Evolutionary conservation across 1,140 invertebrate species (phyloP), one percentile per base, ranked within the genome.

Genomic region (Trichonephila clavata): DNA sequence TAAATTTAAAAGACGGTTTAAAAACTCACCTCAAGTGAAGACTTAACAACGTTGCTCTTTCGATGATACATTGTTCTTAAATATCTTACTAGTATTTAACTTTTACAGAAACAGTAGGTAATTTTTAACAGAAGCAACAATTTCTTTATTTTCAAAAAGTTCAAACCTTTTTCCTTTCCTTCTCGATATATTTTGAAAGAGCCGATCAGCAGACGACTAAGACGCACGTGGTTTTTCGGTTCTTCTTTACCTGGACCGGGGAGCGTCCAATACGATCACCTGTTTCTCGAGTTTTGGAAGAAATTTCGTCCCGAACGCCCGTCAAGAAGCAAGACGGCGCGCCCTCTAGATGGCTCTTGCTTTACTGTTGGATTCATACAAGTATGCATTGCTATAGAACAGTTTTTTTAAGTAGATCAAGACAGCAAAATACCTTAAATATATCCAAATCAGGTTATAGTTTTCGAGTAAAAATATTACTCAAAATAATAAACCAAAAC

Each of bases 251-350:
- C 32, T 18, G 18, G 32, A 32, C 71, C 71, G 3, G 14, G 71
- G 71, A 77, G 32, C 71, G 71, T 77, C 71, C 71, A 32, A 18
- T 32, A 1, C 71, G 32, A 32, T 77, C 71, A 39, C 24, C 13
- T 32, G 71, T 77, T 77, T 39, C 71, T 24, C 71, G 71, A 77
- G 71, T 77, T 77, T 77, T 77, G 71, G 71, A 77, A 77, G 71
- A 18, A 77, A 77, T 32, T 77, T 50, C 27, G 21, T 27, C 32
- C 71, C 27, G 71, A 24, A 10, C 24, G 71, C 27, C 50, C 16
- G 71, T 7, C 32, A 77, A 32, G 50, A 77, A 39, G 71, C 27
- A 77, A 32, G 32, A 39, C 7, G 16, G 71, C 71, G 71, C 71
- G 71, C 71, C 71, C 71, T 77, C 71, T 77, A 16, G 71, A 50